Base-by-base conservation (phyloP, 2,113 vertebrate species). In the Raja brachyura region DNA sequence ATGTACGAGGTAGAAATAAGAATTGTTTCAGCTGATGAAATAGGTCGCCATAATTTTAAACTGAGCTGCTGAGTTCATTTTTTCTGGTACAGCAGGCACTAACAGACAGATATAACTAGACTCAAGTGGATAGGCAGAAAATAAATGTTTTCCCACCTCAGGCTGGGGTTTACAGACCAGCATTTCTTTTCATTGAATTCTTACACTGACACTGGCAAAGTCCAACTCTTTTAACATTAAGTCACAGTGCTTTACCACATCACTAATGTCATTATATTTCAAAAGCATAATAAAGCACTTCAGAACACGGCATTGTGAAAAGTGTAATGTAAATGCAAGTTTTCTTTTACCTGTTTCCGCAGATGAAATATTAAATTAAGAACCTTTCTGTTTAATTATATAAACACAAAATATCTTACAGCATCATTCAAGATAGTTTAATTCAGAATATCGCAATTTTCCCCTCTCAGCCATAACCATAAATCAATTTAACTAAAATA, bases 11-110 rank as follows among this genome's bases (percentile, higher is more conserved):
- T 73, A 20, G 88, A 90, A 90, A 90, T 90, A 90, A 90, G 31
- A 48, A 48, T 90, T 18, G 88, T 90, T 90, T 31, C 63, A 90
- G 66, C 31, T 63, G 22, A 90, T 70, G 33, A 90, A 70, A 70
- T 70, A 90, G 66, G 66, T 90, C 88, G 70, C 63, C 88, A 90
- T 90, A 39, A 68, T 70, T 90, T 68, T 70, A 90, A 90, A 73
- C 33, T 70, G 86, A 90, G 33, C 86, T 33, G 86, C 61, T 63
- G 70, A 90, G 66, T 73, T 90, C 31, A 90, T 90, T 70, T 90
- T 20, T 63, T 90, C 88, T 20, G 48, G 88, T 48, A 70, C 63
- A 90, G 31, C 13, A 63, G 86, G 14, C 61, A 39, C 61, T 16
- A 39, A 31, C 68, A 33, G 63, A 70, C 18, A 90, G 66, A 48